Conservation (phyloP, 2,797 vertebrate genomes). For the Phrynocephalus vlangalii region DNA sequence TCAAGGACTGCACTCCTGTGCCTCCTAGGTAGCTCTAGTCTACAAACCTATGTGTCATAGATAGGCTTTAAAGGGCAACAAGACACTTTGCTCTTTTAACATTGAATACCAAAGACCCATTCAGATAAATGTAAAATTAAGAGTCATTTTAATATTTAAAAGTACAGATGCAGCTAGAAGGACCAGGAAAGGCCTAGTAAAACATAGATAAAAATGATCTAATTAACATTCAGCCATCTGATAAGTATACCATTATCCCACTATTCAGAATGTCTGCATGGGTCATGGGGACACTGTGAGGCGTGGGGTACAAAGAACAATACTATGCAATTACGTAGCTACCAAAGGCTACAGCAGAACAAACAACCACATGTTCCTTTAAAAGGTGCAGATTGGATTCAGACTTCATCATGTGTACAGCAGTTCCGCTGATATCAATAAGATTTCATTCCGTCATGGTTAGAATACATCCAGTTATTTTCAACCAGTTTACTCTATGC, state of each 20-base stretch:
- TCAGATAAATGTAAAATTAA: background rate
- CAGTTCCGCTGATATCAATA: background rate
- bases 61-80: too few relatives aligned
- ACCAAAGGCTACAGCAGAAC: background rate
- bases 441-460: background rate
- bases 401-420: too few relatives aligned
- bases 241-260: background rate
- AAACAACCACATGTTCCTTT: background rate
- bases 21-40: too few relatives aligned
- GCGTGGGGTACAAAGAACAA: too few relatives aligned
- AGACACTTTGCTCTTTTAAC: too few relatives aligned
- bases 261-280: background rate
- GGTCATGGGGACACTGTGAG: background rate
- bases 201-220: background rate
- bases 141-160: background rate
- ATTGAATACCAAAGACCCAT: too few relatives aligned
- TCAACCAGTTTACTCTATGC: background rate
- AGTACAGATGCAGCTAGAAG: background rate
- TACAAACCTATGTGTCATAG: too few relatives aligned
- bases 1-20: too few relatives aligned
- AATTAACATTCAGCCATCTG: background rate
- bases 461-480: background rate
- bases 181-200: background rate
- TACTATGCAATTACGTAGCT: background rate
- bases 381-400: background rate